Evolutionary conservation across 2,888 invertebrate genomes (phyloP).

Genomic region (Flabesymbios commensalis): DNA sequence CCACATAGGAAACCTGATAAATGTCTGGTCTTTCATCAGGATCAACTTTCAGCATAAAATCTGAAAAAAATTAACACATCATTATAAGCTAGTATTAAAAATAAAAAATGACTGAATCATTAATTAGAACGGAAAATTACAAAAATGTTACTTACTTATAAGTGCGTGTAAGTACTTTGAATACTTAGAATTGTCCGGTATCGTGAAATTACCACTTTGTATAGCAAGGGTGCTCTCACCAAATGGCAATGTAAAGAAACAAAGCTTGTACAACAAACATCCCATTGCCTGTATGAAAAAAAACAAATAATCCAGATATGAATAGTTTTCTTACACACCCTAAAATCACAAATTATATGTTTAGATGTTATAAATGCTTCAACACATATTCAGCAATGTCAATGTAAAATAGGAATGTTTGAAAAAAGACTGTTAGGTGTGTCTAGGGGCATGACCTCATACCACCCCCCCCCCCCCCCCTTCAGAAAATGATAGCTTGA

Average conservation of each 20-base stretch:
- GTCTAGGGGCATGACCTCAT: no score
- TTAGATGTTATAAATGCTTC: no score
- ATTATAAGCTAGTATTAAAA: no score
- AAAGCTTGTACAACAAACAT: conserved; percentile 84
- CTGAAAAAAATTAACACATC: conserved; percentile 60
- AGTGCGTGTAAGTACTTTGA: conserved; percentile 72
- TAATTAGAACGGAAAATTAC: neutral
- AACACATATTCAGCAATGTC: no score
- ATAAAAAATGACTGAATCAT: neutral
- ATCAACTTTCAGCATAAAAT: conserved; percentile 83
- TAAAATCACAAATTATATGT: no score
- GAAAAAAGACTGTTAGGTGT: no score
- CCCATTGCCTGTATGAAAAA: conserved; percentile 74
- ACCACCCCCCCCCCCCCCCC: no score
- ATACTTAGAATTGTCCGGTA: conserved; percentile 80
- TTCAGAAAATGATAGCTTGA: no score
- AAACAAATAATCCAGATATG: neutral
- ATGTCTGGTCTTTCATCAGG: conserved; percentile 83
- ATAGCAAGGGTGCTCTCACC: conserved; percentile 92
- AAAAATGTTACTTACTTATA: conserved; percentile 69
- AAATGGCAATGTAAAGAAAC: conserved; percentile 87
- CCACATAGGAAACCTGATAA: conserved; percentile 77
- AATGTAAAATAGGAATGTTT: no score
- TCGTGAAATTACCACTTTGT: conserved; percentile 82
- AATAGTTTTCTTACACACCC: no score